Percentiles rank a stretch among this genome's conserved stretches.
Evolutionary conservation across 2,797 vertebrate species (phyloP).

Genomic region (Hippoglossus hippoglossus): DNA sequence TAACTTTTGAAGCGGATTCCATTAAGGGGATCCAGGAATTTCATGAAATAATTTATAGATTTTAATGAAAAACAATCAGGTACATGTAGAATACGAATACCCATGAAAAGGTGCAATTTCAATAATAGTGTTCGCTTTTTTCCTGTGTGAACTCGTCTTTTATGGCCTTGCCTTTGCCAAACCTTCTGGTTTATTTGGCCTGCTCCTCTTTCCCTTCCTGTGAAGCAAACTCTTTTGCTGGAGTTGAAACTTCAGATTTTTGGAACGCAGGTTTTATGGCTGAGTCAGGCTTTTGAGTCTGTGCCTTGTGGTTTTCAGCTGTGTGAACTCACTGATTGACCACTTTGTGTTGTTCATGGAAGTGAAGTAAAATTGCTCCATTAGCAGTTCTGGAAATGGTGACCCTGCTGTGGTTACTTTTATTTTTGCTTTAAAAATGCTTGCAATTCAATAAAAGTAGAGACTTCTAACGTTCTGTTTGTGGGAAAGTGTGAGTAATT

Average conservation of each 20-base stretch:
- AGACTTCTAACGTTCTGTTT: slow-evolving; percentile 36
- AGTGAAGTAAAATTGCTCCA: slow-evolving; percentile 46
- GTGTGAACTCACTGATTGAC: slow-evolving; percentile 53
- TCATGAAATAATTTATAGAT: too few relatives aligned
- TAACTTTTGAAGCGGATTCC: too few relatives aligned
- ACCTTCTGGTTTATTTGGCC: not conserved
- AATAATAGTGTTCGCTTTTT: not conserved
- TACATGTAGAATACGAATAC: too few relatives aligned
- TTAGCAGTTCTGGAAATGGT: slow-evolving; percentile 53
- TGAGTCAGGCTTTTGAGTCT: not conserved
- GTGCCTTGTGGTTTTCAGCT: not conserved
- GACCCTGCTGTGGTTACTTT: slow-evolving; percentile 46
- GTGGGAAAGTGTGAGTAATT: slow-evolving; percentile 45
- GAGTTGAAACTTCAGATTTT: not conserved
- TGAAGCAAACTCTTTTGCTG: not conserved
- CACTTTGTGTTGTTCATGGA: slow-evolving; percentile 43
- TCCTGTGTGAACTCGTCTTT: too few relatives aligned
- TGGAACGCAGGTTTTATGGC: not conserved
- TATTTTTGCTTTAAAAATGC: slow-evolving; percentile 39
- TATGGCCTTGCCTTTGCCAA: not conserved
- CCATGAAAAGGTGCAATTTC: too few relatives aligned
- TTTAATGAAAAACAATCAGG: too few relatives aligned
- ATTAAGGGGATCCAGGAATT: too few relatives aligned
- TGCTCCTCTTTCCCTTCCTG: not conserved
- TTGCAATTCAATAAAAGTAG: slow-evolving; percentile 23